Evolutionary conservation across 2,797 vertebrate genomes (phyloP).

Genomic region (Phataginus tetradactyla): DNA sequence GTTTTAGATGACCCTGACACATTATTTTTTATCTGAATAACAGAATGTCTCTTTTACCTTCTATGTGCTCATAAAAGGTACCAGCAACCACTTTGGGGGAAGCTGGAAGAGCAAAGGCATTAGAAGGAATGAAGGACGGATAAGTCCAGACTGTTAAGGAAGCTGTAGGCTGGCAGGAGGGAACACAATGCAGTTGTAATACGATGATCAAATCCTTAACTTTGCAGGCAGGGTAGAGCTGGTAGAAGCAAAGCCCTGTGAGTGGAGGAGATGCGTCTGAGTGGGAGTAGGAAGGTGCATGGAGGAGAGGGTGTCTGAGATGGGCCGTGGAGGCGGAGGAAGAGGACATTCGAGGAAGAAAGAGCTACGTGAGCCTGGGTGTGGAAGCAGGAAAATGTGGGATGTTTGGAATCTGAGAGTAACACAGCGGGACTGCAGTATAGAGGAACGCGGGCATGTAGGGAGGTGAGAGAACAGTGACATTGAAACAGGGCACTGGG

Average conservation of each 20-base stretch:
- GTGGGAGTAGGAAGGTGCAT: neutral
- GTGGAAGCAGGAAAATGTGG: neutral
- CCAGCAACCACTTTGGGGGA: neutral
- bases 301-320: neutral
- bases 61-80: neutral
- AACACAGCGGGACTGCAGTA: neutral
- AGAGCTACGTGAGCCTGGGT: rapidly evolving
- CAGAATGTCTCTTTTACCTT: neutral
- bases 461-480: neutral
- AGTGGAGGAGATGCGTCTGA: neutral
- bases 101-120: neutral
- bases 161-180: neutral
- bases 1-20: neutral
- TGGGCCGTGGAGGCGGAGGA: neutral
- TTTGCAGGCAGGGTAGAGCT: neutral
- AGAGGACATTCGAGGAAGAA: neutral
- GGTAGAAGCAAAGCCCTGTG: neutral
- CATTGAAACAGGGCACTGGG: neutral
- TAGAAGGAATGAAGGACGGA: neutral
- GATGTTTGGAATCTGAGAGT: neutral
- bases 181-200: neutral
- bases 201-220: neutral
- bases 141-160: neutral
- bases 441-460: neutral
- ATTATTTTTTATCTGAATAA: neutral